Conservation (phyloP, 2,113 vertebrate genomes). For the Hyperopisus bebe region DNA sequence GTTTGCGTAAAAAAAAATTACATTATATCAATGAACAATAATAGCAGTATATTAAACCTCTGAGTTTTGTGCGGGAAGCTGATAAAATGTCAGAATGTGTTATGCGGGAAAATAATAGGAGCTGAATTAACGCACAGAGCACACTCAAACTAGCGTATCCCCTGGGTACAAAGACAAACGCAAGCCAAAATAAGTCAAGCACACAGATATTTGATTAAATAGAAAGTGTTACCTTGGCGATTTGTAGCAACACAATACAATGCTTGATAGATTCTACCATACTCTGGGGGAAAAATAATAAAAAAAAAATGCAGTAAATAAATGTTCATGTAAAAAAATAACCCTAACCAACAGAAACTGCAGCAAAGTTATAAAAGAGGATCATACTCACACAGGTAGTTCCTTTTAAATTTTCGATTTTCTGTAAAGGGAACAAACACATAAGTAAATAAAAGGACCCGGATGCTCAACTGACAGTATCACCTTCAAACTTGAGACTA, state of each 20-base stretch:
- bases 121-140: neutral
- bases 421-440: conserved; percentile 63
- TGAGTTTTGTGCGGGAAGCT: neutral
- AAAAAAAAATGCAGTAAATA: neutral
- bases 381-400: conserved; percentile 89
- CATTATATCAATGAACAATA: neutral
- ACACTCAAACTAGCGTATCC: neutral
- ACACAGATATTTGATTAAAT: conserved; percentile 5
- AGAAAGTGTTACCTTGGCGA: conserved; percentile 82
- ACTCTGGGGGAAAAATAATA: conserved; percentile 66
- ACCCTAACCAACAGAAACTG: conserved; percentile 12
- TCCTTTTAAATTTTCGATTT: conserved; percentile 92
- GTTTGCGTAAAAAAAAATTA: neutral
- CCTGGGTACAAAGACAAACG: neutral
- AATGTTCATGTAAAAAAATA: neutral
- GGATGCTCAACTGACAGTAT: neutral
- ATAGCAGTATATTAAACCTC: neutral
- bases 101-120: conserved; percentile 20
- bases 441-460: neutral
- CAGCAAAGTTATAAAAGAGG: neutral
- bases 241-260: conserved; percentile 98
- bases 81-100: conserved; percentile 20
- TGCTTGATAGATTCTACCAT: conserved; percentile 99
- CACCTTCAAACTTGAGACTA: neutral
- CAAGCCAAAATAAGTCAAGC: neutral